A percentile compares a stretch with the other conserved stretches of the same genome.
These are phyloP conservation scores for Agrypnia vestita DNA, from an alignment of 1,140 invertebrate genomes.

Conservation along the genomic window DNA sequence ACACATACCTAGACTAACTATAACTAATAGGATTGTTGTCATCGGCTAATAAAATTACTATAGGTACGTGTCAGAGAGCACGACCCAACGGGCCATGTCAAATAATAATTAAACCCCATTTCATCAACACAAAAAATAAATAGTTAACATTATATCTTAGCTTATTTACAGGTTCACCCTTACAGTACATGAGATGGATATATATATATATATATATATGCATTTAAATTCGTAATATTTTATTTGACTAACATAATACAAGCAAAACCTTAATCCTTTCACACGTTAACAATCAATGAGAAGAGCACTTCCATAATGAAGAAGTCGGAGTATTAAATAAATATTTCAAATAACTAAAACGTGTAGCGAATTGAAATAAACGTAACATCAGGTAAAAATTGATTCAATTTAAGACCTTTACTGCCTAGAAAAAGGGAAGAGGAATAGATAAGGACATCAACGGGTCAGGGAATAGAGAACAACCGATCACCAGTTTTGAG, in stretches of 20 bases:
- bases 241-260: conserved; percentile 5
- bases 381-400: too few species aligned
- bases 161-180: background rate
- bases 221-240: background rate
- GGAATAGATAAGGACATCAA: too few species aligned
- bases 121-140: conserved; percentile 21
- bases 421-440: too few species aligned
- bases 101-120: background rate
- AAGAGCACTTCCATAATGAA: conserved; percentile 10
- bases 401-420: too few species aligned
- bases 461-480: too few species aligned
- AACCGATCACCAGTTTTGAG: too few species aligned
- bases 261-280: background rate
- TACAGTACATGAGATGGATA: conserved; percentile 3
- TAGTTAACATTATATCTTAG: conserved; percentile 42
- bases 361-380: too few species aligned
- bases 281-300: conserved; percentile 11
- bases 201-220: too few species aligned
- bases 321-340: too few species aligned
- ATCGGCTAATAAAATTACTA: conserved; percentile 26
- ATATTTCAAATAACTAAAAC: too few species aligned
- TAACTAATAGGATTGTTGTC: conserved; percentile 45
- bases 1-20: conserved; percentile 37
- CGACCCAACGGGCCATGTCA: background rate
- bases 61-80: conserved; percentile 18